Percentiles rank a stretch among this genome's conserved stretches.
These are phyloP conservation scores for Tichodroma muraria DNA, from an alignment of 2,113 vertebrate genomes.

Conservation along the genomic window DNA sequence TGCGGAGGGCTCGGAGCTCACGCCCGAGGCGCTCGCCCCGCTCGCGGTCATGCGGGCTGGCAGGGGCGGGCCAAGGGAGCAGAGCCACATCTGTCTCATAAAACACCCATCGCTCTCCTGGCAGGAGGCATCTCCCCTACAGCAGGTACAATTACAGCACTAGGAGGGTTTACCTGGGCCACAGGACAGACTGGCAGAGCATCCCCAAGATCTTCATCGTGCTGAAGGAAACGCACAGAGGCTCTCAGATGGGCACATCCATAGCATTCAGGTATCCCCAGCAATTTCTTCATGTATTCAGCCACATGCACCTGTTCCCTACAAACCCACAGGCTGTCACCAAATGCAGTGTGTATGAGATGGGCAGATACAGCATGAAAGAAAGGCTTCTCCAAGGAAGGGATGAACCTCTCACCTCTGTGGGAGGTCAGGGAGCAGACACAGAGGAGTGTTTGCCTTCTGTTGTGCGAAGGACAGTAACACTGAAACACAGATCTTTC, in stretches of 20 bases:
- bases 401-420: background rate
- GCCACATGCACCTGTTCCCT: background rate
- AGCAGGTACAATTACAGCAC: background rate
- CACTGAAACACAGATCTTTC: background rate
- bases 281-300: background rate
- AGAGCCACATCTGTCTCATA: background rate
- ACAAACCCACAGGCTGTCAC: background rate
- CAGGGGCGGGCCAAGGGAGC: background rate
- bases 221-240: background rate
- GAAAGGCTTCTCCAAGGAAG: background rate
- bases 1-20: fast-evolving
- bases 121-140: background rate
- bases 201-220: background rate
- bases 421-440: background rate
- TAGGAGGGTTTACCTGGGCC: background rate
- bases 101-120: background rate
- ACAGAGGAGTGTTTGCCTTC: background rate
- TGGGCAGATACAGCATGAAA: background rate
- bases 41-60: no score
- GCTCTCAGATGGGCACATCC: background rate
- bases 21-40: no score
- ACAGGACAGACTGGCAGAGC: background rate
- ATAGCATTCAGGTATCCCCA: background rate
- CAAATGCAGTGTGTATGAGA: background rate
- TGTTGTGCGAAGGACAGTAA: background rate